Evolutionary conservation across 2,113 vertebrate genomes (phyloP).

Genomic region (Mus pahari): DNA sequence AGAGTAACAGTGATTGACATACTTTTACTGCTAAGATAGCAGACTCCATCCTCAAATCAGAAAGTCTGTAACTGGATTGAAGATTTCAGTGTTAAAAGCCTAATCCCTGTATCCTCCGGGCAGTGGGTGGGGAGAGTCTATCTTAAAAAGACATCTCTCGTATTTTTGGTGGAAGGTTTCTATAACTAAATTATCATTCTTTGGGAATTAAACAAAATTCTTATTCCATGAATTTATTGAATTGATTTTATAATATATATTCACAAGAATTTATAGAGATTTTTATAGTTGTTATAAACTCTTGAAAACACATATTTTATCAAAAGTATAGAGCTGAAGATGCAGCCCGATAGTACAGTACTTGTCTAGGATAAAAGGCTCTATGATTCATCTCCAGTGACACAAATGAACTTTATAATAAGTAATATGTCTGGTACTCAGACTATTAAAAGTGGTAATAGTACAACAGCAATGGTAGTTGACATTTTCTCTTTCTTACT

Average conservation of each 20-base stretch:
- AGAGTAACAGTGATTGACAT: background rate
- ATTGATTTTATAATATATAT: background rate
- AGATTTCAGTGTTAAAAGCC: background rate
- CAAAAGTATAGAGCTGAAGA: background rate
- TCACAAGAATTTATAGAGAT: background rate
- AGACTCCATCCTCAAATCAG: background rate
- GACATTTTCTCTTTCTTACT: background rate
- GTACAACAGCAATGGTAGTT: background rate
- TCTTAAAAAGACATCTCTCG: background rate
- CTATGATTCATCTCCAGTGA: background rate
- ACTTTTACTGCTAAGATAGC: background rate
- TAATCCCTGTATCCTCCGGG: background rate
- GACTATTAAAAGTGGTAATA: background rate
- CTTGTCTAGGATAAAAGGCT: background rate
- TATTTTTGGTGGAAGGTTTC: background rate
- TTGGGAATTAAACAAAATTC: background rate
- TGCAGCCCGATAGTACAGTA: background rate
- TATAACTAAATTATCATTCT: background rate
- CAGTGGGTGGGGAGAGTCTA: background rate
- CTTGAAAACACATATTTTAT: background rate
- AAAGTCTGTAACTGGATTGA: background rate
- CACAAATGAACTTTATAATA: background rate
- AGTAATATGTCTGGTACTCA: background rate
- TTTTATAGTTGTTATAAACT: background rate
- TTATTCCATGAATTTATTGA: slow-evolving; percentile 20